These are phyloP conservation scores for Ceyx margarethae DNA, from an alignment of 2,113 vertebrate genomes.

Conservation along the genomic window DNA sequence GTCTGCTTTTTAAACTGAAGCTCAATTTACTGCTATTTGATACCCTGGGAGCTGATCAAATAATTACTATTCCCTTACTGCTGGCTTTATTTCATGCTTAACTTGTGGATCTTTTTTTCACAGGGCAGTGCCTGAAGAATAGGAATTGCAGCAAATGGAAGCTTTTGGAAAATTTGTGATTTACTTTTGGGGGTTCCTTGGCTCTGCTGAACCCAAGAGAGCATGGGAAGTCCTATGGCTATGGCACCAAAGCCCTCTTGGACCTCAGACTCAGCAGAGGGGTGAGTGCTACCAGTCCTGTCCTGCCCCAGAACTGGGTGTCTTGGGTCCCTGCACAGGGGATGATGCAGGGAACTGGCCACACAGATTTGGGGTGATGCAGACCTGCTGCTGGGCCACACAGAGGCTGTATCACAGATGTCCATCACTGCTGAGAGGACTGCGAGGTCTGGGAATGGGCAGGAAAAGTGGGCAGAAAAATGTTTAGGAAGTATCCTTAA, in stretches of 20 bases:
- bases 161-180: neutral
- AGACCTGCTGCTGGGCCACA: neutral
- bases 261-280: neutral
- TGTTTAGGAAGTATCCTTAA: neutral
- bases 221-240: neutral
- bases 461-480: neutral
- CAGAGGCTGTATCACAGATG: neutral
- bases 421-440: neutral
- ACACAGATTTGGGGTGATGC: neutral
- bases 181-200: neutral
- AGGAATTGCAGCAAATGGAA: neutral
- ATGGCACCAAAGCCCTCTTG: neutral
- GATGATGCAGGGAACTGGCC: neutral
- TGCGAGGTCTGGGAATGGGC: neutral
- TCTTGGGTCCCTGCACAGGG: neutral
- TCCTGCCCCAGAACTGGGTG: neutral
- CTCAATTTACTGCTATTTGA: slow-evolving; percentile 61
- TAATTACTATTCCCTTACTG: slow-evolving; percentile 25
- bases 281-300: neutral
- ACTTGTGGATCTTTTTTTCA: neutral
- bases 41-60: slow-evolving; percentile 49
- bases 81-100: slow-evolving; percentile 34
- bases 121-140: neutral
- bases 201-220: neutral
- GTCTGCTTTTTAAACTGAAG: slow-evolving; percentile 65